A percentile compares a stretch with the other conserved stretches of the same genome.
phyloP scores from a whole-genome alignment of 2,113 vertebrate genomes.

The Notarius quadriscutis region DNA sequence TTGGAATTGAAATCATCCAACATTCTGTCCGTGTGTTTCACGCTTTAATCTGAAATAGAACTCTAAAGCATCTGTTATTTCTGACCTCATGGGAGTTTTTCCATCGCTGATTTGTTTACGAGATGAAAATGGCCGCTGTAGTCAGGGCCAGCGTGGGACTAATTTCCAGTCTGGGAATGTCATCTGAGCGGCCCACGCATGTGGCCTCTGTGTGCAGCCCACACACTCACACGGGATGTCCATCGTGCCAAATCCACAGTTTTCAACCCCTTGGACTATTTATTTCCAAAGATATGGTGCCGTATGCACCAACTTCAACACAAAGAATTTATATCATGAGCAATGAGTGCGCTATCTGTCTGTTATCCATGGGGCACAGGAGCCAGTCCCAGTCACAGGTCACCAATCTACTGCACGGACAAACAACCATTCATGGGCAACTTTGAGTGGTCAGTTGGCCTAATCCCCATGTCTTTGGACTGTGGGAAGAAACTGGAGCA shows the following conservation, averaged over 20 bases:
- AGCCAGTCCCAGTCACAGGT: too few species aligned
- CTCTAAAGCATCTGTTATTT: background rate
- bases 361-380: too few species aligned
- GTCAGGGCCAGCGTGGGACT: background rate
- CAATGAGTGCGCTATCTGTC: too few species aligned
- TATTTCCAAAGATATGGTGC: too few species aligned
- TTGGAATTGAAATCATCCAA: background rate
- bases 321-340: background rate
- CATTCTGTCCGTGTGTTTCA: background rate
- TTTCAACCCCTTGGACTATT: too few species aligned
- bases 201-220: too few species aligned
- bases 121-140: background rate
- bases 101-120: background rate
- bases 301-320: background rate
- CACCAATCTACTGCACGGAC: too few species aligned
- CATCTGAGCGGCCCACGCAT: background rate
- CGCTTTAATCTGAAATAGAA: background rate
- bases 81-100: background rate
- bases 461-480: too few species aligned
- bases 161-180: constrained; percentile 1
- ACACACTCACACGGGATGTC: background rate
- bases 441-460: too few species aligned
- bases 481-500: too few species aligned
- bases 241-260: too few species aligned
- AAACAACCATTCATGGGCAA: too few species aligned